phyloP scores from a whole-genome alignment of 2,113 vertebrate genomes.

The Urocitellus parryii region DNA sequence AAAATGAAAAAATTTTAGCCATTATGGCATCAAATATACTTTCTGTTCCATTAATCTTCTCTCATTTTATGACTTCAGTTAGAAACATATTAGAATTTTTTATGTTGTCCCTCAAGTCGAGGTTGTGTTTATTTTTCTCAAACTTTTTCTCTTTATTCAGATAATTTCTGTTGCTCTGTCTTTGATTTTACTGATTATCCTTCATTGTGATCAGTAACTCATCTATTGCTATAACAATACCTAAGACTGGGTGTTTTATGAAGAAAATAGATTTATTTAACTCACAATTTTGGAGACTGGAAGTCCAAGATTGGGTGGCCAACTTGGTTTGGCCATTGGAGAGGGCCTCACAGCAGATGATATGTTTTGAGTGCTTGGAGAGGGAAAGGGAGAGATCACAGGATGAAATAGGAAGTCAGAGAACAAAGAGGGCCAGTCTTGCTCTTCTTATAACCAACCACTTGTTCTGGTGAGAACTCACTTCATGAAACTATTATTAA shows the following conservation, averaged over 20 bases:
- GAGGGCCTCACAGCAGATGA: not conserved
- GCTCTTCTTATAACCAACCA: not conserved
- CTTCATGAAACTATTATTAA: not conserved
- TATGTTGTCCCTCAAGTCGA: not conserved
- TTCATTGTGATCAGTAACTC: not conserved
- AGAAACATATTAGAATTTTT: not conserved
- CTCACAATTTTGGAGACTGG: not conserved
- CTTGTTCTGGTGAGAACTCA: not conserved
- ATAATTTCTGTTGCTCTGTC: not conserved
- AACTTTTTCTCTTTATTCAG: not conserved
- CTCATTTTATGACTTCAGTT: not conserved
- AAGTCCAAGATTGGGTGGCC: not conserved
- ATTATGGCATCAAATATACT: not conserved
- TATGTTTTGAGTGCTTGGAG: not conserved
- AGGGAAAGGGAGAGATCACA: too few species aligned
- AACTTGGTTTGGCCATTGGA: not conserved
- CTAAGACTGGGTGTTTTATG: not conserved
- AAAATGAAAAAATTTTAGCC: not conserved
- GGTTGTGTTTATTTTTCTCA: not conserved
- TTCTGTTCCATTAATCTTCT: not conserved
- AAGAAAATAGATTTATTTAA: not conserved
- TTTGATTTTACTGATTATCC: not conserved
- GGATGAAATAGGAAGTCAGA: not conserved
- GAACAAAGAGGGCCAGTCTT: not conserved
- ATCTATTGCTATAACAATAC: not conserved